Evolutionary conservation across 2,888 invertebrate genomes (phyloP).

Genomic region (Nomada flava): DNA sequence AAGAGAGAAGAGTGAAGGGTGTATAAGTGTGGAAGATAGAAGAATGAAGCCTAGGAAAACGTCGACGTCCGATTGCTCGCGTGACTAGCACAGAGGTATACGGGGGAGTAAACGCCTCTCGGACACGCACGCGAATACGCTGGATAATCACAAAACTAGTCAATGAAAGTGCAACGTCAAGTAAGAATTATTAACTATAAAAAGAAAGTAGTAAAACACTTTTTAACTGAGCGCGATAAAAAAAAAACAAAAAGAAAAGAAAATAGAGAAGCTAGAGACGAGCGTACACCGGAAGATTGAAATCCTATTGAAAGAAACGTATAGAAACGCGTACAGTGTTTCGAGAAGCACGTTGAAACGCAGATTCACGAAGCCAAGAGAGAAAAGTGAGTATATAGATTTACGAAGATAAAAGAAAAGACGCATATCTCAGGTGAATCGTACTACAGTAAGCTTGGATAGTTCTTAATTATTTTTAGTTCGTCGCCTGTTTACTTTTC

Average conservation of each 20-base stretch:
- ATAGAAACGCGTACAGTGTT: conserved; percentile 23
- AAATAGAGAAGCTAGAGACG: conserved; percentile 20
- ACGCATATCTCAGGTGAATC: conserved; percentile 73
- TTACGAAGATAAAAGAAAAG: conserved; percentile 51
- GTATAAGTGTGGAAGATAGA: not conserved
- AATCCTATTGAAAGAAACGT: not conserved
- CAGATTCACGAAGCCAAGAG: conserved; percentile 30
- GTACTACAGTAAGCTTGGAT: conserved; percentile 26
- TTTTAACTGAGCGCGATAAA: conserved; percentile 61
- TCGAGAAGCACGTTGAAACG: conserved; percentile 10
- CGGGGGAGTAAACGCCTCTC: conserved; percentile 40
- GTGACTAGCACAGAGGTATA: conserved; percentile 34
- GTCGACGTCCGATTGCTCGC: conserved; percentile 59
- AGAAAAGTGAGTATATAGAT: conserved; percentile 22
- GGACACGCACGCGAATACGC: conserved; percentile 67
- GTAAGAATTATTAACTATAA: conserved; percentile 79
- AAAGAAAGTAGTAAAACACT: conserved; percentile 36
- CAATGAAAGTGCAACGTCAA: conserved; percentile 84
- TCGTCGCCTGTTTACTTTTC: not conserved
- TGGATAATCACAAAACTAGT: conserved; percentile 82
- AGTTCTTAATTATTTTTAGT: conserved; percentile 10
- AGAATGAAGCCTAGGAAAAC: conserved; percentile 44
- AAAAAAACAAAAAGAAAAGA: conserved; percentile 50
- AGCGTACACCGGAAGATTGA: conserved; percentile 40
- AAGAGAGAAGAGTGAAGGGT: not conserved